phyloP scores from a whole-genome alignment of 2,888 invertebrate species.

The Hermaeophaga mercurialis region DNA sequence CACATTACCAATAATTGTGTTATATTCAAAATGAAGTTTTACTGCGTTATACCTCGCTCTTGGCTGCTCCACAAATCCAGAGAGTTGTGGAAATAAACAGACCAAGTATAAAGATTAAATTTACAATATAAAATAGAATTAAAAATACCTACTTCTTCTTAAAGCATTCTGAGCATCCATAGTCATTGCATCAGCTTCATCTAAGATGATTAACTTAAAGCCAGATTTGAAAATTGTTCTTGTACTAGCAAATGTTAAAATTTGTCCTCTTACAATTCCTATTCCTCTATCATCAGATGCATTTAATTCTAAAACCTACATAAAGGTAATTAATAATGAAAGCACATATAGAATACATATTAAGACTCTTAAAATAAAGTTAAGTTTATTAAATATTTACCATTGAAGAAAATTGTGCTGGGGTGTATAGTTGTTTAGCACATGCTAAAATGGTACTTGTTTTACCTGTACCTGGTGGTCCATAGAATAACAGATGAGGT shows the following conservation, averaged over 20 bases:
- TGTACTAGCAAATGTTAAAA: constrained; percentile 95
- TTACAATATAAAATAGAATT: too few relatives aligned
- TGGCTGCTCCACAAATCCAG: too few relatives aligned
- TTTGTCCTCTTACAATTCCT: constrained; percentile 90
- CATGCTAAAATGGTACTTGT: constrained; percentile 97
- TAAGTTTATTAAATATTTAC: constrained; percentile 59
- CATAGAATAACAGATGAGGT: constrained; percentile 96
- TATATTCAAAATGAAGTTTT: too few relatives aligned
- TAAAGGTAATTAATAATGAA: constrained; percentile 30
- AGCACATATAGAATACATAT: too few relatives aligned
- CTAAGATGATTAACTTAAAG: constrained; percentile 93
- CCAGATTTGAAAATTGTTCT: constrained; percentile 92
- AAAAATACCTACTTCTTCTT: constrained; percentile 73
- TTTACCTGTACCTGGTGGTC: constrained; percentile 98
- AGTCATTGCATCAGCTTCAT: constrained; percentile 99
- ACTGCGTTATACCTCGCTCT: too few relatives aligned
- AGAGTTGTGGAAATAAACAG: too few relatives aligned
- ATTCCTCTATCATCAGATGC: constrained; percentile 99
- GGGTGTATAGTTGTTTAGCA: constrained; percentile 88
- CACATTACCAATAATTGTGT: too few relatives aligned
- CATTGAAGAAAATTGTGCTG: constrained; percentile 92
- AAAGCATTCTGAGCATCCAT: constrained; percentile 99
- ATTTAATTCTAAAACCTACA: constrained; percentile 91
- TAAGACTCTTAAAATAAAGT: too few relatives aligned
- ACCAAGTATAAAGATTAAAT: too few relatives aligned